Evolutionary conservation across 2,113 vertebrate species (phyloP).

Genomic region (Heloderma charlesbogerti): DNA sequence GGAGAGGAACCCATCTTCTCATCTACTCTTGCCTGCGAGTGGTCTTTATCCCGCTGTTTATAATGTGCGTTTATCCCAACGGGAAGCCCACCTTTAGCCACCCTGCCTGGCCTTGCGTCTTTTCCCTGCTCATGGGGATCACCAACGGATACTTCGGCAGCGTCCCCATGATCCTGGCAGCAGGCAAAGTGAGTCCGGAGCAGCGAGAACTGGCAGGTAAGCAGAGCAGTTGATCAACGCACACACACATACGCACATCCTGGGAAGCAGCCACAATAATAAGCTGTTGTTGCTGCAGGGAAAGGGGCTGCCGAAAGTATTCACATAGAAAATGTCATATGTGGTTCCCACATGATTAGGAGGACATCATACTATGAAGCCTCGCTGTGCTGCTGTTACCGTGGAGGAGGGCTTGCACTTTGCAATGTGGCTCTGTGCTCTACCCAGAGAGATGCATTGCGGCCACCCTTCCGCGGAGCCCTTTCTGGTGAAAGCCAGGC

Average conservation of each 20-base stretch:
- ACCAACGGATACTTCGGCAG: conserved; percentile 97
- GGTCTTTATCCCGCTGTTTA: conserved; percentile 96
- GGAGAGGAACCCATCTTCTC: conserved; percentile 91
- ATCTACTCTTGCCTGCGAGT: conserved; percentile 90
- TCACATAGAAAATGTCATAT: neutral
- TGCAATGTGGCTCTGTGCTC: too few species aligned
- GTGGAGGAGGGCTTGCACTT: neutral
- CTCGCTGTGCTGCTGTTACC: neutral
- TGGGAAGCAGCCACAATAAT: too few species aligned
- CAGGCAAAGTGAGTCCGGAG: conserved; percentile 90
- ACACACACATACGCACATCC: too few species aligned
- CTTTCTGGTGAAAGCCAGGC: too few species aligned
- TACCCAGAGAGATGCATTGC: too few species aligned
- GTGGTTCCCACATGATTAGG: too few species aligned
- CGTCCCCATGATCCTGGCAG: conserved; percentile 96
- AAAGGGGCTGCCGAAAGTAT: neutral
- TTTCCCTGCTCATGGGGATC: conserved; percentile 97
- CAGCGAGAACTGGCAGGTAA: conserved; percentile 96
- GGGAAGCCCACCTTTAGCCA: conserved; percentile 87
- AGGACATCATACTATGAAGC: neutral
- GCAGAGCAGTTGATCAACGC: neutral
- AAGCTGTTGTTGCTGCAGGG: neutral
- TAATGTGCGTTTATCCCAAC: conserved; percentile 93
- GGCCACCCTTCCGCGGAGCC: too few species aligned
- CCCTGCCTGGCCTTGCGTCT: conserved; percentile 96